Evolutionary conservation across 2,113 vertebrate species (phyloP), one percentile per base, ranked within the genome.

Genomic region (Pao palembangensis): DNA sequence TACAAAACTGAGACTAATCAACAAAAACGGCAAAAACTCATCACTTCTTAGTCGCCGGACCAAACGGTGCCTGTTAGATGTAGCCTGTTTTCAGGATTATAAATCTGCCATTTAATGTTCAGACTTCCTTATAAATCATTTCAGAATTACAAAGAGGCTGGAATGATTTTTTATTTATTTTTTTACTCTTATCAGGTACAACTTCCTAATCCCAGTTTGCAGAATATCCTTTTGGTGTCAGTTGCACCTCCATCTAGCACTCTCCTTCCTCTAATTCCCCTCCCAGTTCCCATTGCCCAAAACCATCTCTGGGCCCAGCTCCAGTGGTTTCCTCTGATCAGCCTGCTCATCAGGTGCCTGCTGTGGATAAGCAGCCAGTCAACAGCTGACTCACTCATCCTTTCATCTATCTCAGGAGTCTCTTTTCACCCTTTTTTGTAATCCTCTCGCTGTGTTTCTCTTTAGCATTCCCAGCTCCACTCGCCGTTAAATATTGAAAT

Each of bases 301-400:
- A 38, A 38, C 34, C 34, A 12, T 38, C 34, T 38, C 46, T 34
- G 54, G 53, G 20, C 48, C 55, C 58, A 77, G 81, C 81, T 81
- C 71, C 78, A 69, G 71, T 11, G 64, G 85, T 85, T 87, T 79
- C 79, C 58, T 50, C 87, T 80, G 77, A 79, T 87, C 83, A 64
- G 80, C 85, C 85, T 76, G 62, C 81, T 84, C 79, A 82, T 84
- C 80, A 80, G 67, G 69, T 51, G 51, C 85, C 83, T 34, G 85
- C 85, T 86, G 85, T 20, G 85, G 70, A 78, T 79, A 81, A 88
- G 81, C 87, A 84, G 80, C 75, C 83, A 84, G 87, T 85, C 85
- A 85, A 83, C 80, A 80, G 74, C 85, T 82, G 82, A 87, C 85
- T 87, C 87, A 85, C 80, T 85, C 81, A 77, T 82, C 73, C 69